Evolutionary conservation across 2,797 vertebrate species (phyloP), one percentile per base, ranked within the genome.

Genomic region (Eulemur albifrons): DNA sequence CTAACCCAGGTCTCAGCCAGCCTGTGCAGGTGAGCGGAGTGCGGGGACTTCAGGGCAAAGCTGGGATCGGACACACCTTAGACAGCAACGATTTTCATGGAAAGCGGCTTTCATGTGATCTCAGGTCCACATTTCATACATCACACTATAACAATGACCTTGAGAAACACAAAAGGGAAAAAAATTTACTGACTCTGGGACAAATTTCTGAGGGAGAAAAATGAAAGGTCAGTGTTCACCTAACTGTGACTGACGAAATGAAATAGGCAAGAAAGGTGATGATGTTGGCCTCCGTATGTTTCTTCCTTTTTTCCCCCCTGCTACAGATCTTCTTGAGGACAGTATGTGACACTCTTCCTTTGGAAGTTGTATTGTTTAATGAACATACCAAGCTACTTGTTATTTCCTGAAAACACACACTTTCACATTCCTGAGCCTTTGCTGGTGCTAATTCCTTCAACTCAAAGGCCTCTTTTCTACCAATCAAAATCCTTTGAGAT

Each of bases 181-280:
- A 50, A 88, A 40, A 61, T 45, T 21, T 23, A 63, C 67, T 45
- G 67, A 82, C n/a, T 95, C 84, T 23, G 67, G 52, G 32, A 76
- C 70, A 88, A 91, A 79, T 93, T 97, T 88, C 80, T 97, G 73
- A 79, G 18, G 12, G 38, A 90, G 92, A 95, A 93, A 93, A 96
- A 95, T 61, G 76, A 97, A 97, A 94, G 94, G 85, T 94, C 72
- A 3, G 25, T 85, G 84, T 77, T 94, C 96, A 82, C 38, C 76
- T 94, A 89, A 96, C 65, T 69, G 67, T 94, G 81, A 95, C 81
- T 57, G 25, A 90, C n/a, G 50, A 93, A 96, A 95, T 90, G 88
- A 88, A 95, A 95, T 2, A 61, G 52, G n/a, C 38, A 45, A 12
- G 84, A 67, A 52, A 92, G n/a, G n/a, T 48, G 61, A 79, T 48